Conservation (phyloP, 2,797 vertebrate genomes). For the Falco columbarius region DNA sequence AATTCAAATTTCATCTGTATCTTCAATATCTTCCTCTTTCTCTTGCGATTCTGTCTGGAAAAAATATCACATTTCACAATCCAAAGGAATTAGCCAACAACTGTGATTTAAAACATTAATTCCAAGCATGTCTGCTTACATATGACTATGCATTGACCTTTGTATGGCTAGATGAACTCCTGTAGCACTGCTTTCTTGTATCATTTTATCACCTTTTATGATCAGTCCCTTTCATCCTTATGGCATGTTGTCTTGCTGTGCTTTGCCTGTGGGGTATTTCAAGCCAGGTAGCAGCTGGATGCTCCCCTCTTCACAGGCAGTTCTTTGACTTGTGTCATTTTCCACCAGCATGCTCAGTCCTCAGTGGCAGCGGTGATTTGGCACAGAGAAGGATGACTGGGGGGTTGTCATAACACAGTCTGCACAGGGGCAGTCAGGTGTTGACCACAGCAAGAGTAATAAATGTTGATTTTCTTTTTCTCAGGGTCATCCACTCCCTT, state of each 20-base stretch:
- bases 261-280: not conserved
- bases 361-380: not conserved
- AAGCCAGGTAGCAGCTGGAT: not conserved
- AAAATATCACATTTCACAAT: not conserved
- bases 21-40: not conserved
- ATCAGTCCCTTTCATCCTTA: not conserved
- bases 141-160: not conserved
- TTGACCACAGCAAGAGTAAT: not conserved
- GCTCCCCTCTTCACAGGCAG: not conserved
- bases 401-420: not conserved
- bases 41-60: not conserved
- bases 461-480: not conserved
- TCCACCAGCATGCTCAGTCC: not conserved
- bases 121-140: not conserved
- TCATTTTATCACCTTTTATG: not conserved
- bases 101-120: not conserved
- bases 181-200: not conserved
- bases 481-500: not conserved
- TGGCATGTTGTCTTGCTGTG: not conserved
- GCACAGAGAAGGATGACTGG: not conserved
- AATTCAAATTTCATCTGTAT: not conserved
- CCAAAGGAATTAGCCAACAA: not conserved
- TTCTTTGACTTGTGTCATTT: not conserved
- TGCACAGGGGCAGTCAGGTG: not conserved
- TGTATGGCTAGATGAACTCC: not conserved